Evolutionary conservation across 2,797 vertebrate species (phyloP).

Genomic region (Stomatorhinus walkeri): DNA sequence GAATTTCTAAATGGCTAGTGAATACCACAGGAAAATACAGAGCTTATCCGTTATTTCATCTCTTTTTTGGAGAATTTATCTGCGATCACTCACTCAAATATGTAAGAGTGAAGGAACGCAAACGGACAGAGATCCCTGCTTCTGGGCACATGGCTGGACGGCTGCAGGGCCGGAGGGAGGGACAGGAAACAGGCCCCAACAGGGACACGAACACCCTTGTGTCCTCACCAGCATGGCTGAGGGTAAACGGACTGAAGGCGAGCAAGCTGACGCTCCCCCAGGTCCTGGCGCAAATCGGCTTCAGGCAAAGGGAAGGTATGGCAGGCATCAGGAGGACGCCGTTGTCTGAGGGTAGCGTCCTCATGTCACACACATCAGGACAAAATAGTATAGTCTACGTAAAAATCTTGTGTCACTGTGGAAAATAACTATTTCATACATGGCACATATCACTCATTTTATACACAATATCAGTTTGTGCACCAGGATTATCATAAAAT

Average conservation of each 20-base stretch:
- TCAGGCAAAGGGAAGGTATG: constrained; percentile 63
- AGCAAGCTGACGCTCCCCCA: constrained; percentile 58
- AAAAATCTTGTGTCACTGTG: background rate
- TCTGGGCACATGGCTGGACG: constrained; percentile 21
- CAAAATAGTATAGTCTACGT: background rate
- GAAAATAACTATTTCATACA: background rate
- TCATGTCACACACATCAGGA: background rate
- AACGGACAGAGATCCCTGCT: background rate
- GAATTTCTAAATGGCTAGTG: background rate
- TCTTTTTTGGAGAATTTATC: background rate
- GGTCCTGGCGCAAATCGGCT: constrained; percentile 64
- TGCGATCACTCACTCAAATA: background rate
- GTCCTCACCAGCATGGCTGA: constrained; percentile 65
- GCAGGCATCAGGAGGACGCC: background rate
- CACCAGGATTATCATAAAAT: background rate
- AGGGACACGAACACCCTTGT: constrained; percentile 44
- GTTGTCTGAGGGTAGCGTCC: background rate
- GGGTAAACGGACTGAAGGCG: constrained; percentile 58
- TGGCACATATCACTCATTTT: background rate
- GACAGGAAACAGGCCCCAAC: constrained; percentile 18
- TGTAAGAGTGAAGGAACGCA: background rate
- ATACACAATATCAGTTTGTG: background rate
- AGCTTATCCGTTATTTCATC: background rate
- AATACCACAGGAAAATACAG: background rate
- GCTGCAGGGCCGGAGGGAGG: background rate